These are phyloP conservation scores for Ispidina lecontei DNA, from an alignment of 2,797 vertebrate genomes.

Conservation along the genomic window DNA sequence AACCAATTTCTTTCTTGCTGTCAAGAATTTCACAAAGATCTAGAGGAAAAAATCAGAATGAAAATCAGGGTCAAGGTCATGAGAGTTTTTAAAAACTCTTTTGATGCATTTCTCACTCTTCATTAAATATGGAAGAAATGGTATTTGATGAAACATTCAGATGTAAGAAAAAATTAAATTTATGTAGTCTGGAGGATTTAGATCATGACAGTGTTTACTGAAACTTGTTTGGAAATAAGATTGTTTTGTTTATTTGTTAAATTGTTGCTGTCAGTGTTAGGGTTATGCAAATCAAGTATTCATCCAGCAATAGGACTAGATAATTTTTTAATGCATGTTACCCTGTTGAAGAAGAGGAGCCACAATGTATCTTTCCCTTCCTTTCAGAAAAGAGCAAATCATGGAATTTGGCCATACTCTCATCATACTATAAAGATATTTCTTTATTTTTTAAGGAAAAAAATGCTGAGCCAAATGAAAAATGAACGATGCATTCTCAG, in stretches of 20 bases:
- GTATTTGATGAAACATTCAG: neutral
- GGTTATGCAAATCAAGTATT: neutral
- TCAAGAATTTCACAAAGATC: neutral
- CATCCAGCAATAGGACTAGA: neutral
- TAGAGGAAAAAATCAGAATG: neutral
- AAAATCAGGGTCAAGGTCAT: neutral
- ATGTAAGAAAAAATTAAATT: neutral
- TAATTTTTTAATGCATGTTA: accelerated
- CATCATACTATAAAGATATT: neutral
- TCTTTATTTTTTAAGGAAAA: neutral
- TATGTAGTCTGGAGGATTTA: neutral
- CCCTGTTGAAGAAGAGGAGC: accelerated
- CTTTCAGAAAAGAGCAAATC: neutral
- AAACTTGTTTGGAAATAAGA: neutral
- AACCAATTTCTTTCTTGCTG: neutral
- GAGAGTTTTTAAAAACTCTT: neutral
- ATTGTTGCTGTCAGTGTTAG: accelerated
- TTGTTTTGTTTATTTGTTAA: neutral
- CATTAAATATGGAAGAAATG: neutral
- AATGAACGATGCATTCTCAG: neutral
- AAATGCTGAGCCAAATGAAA: neutral
- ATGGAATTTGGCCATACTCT: neutral
- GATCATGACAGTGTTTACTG: neutral
- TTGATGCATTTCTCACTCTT: neutral
- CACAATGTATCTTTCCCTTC: neutral